A percentile compares a stretch with the other conserved stretches of the same genome.
Conservation (phyloP, 2,888 invertebrate genomes). For the Chloroclysta siterata region DNA sequence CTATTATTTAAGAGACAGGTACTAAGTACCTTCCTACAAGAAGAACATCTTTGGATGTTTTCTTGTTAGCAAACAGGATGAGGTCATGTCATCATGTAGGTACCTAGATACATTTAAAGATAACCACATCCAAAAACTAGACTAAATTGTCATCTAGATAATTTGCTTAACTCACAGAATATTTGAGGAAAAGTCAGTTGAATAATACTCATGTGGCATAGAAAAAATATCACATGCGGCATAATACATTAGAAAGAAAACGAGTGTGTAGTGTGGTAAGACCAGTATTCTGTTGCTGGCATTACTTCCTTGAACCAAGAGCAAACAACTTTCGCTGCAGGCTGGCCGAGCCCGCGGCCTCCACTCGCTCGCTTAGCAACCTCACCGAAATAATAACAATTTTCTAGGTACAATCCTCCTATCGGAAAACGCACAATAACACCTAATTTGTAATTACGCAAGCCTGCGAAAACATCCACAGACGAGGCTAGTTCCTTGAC, state of each 20-base stretch:
- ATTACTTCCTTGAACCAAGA: conserved; percentile 75
- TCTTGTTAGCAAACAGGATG: too few relatives aligned
- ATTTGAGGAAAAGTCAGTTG: conserved; percentile 1
- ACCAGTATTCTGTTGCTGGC: conserved; percentile 57
- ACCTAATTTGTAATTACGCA: conserved; percentile 57
- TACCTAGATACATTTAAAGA: neutral
- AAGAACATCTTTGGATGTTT: neutral
- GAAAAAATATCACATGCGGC: conserved; percentile 10
- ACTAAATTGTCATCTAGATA: neutral
- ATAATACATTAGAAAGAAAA: conserved; percentile 30
- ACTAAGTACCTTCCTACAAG: too few relatives aligned
- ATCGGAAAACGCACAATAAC: conserved; percentile 18
- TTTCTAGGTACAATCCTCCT: conserved; percentile 18
- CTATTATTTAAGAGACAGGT: too few relatives aligned
- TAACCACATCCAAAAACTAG: neutral
- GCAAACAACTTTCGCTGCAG: conserved; percentile 78
- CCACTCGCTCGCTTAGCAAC: conserved; percentile 42
- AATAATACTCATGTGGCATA: conserved; percentile 6
- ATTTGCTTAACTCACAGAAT: conserved; percentile 8
- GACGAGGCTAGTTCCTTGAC: conserved; percentile 45
- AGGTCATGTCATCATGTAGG: too few relatives aligned
- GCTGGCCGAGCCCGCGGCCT: conserved; percentile 47
- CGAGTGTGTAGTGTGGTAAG: conserved; percentile 51
- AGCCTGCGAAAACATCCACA: conserved; percentile 48
- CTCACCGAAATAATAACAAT: conserved; percentile 42